Conservation (phyloP, 1,140 invertebrate species). For the Temnothorax nylanderi region DNA sequence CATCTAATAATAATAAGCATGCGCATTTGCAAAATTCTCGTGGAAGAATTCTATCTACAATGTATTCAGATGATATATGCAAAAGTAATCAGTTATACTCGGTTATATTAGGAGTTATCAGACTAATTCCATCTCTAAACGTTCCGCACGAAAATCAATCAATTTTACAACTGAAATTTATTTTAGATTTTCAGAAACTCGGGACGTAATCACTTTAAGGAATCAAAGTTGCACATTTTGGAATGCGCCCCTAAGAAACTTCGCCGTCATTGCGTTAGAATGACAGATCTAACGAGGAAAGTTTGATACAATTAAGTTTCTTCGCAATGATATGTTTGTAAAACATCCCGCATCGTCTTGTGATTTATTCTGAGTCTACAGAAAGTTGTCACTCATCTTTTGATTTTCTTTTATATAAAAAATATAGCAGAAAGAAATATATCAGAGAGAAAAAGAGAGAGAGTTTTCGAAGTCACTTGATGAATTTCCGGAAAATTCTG, state of each 20-base stretch:
- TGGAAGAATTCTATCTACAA: neutral
- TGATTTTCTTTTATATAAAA: neutral
- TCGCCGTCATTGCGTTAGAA: conserved; percentile 2
- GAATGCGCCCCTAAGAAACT: neutral
- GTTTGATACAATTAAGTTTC: conserved; percentile 5
- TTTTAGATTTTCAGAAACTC: neutral
- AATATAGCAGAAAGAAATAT: neutral
- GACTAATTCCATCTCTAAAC: neutral
- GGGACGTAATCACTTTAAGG: neutral
- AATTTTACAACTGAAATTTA: conserved; percentile 11
- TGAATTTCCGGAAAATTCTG: conserved; percentile 66
- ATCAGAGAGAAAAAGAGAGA: neutral
- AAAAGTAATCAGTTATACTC: neutral
- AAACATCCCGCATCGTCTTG: neutral
- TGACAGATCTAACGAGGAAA: conserved; percentile 48
- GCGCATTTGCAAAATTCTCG: too few relatives aligned
- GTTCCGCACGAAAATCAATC: neutral
- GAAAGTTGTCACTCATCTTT: neutral
- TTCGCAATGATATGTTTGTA: neutral
- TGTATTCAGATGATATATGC: neutral
- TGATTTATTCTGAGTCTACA: neutral
- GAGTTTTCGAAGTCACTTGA: neutral
- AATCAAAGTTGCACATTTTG: conserved; percentile 15
- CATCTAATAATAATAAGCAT: too few relatives aligned
- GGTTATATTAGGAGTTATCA: neutral